A percentile compares a stretch with the other conserved stretches of the same genome.
These are phyloP conservation scores for Scaeva pyrastri DNA, from an alignment of 2,888 invertebrate species.

Conservation along the genomic window DNA sequence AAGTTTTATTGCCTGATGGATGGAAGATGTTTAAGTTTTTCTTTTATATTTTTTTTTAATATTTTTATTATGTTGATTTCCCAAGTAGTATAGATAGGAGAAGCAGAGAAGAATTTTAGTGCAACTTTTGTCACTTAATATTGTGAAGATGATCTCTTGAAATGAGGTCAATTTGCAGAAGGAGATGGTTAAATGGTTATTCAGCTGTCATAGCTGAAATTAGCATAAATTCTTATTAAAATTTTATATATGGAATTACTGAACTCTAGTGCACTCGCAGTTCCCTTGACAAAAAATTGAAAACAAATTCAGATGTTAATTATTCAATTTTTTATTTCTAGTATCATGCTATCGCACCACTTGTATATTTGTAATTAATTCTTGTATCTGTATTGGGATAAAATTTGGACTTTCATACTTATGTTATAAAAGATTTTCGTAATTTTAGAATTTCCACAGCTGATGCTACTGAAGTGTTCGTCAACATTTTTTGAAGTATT, in stretches of 20 bases:
- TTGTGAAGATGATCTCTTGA: slow-evolving; percentile 25
- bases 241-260: not conserved
- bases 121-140: slow-evolving; percentile 31
- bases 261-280: not conserved
- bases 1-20: slow-evolving; percentile 52
- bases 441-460: no score
- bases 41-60: not conserved
- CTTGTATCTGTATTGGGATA: no score
- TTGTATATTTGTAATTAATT: no score
- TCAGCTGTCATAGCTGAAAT: not conserved
- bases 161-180: slow-evolving; percentile 22
- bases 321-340: no score
- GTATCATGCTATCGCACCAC: no score
- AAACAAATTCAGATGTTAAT: no score
- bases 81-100: slow-evolving; percentile 27
- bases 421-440: no score
- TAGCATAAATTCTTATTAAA: not conserved
- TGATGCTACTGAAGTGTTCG: no score
- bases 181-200: not conserved
- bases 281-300: no score
- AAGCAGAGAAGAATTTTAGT: slow-evolving; percentile 51
- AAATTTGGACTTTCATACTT: no score
- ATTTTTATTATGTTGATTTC: slow-evolving; percentile 29
- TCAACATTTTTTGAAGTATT: no score
- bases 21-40: slow-evolving; percentile 48